phyloP scores from a whole-genome alignment of 2,113 vertebrate species.

The Chaetodon trifascialis region DNA sequence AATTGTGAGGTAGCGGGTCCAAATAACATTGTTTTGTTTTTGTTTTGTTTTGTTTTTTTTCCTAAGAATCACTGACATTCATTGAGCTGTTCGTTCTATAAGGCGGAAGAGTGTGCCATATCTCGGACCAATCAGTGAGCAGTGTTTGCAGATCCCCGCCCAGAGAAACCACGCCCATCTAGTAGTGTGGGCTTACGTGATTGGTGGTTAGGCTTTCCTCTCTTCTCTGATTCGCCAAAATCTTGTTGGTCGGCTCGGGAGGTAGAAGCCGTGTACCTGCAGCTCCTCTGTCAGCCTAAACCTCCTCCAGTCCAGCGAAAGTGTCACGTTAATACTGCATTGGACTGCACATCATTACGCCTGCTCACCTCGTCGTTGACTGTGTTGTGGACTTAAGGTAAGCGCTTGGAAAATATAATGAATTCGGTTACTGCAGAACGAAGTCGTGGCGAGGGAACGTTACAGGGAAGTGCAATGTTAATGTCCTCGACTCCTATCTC shows the following conservation, averaged over 20 bases:
- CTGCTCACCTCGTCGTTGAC: background rate
- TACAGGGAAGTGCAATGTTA: background rate
- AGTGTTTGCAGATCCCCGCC: rapidly evolving
- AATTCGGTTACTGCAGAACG: no score
- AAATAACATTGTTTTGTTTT: no score
- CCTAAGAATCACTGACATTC: background rate
- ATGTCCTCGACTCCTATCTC: background rate
- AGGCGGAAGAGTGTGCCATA: background rate
- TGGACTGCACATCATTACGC: background rate
- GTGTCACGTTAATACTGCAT: background rate
- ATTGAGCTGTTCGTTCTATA: background rate
- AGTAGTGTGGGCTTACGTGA: constrained; percentile 40
- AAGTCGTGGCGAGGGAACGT: background rate
- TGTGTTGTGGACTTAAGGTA: constrained; percentile 48
- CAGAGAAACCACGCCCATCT: background rate
- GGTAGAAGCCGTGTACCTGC: constrained; percentile 21
- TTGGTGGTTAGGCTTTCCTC: constrained; percentile 4
- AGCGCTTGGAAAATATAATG: background rate
- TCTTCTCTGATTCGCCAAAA: constrained; percentile 59
- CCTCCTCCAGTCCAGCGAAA: background rate
- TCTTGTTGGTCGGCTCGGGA: background rate
- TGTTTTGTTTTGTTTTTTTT: no score
- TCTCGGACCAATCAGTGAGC: constrained; percentile 33
- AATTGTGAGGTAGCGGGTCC: no score
- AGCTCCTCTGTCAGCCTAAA: background rate